These are phyloP conservation scores for Patella ulyssiponensis DNA, from an alignment of 2,888 invertebrate genomes.

Conservation along the genomic window DNA sequence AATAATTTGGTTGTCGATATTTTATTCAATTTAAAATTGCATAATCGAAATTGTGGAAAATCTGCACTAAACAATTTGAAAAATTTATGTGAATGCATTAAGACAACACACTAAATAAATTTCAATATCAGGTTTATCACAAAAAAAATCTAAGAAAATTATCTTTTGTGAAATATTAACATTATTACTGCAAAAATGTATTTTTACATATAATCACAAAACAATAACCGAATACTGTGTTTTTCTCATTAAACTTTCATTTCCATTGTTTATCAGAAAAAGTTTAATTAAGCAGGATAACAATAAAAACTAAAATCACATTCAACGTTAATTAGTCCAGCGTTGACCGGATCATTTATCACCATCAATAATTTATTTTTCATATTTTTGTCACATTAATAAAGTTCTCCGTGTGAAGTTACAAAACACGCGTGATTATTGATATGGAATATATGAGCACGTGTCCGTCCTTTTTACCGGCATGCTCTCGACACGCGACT, in stretches of 20 bases:
- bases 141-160: too few species aligned
- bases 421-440: not conserved
- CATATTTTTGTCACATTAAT: not conserved
- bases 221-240: not conserved
- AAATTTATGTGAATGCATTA: too few species aligned
- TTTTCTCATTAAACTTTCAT: not conserved
- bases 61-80: too few species aligned
- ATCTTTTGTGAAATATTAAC: too few species aligned
- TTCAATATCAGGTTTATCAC: too few species aligned
- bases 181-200: too few species aligned
- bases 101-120: too few species aligned
- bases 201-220: too few species aligned
- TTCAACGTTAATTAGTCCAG: not conserved
- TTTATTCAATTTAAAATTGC: too few species aligned
- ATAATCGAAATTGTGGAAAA: too few species aligned
- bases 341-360: not conserved
- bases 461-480: not conserved
- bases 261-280: too few species aligned
- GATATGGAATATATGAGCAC: not conserved
- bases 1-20: too few species aligned
- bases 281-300: not conserved
- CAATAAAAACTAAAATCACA: not conserved
- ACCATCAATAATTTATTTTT: not conserved
- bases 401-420: not conserved
- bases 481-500: not conserved